Conservation (phyloP, 2,888 invertebrate genomes). For the Leptarthrus brevirostris region DNA sequence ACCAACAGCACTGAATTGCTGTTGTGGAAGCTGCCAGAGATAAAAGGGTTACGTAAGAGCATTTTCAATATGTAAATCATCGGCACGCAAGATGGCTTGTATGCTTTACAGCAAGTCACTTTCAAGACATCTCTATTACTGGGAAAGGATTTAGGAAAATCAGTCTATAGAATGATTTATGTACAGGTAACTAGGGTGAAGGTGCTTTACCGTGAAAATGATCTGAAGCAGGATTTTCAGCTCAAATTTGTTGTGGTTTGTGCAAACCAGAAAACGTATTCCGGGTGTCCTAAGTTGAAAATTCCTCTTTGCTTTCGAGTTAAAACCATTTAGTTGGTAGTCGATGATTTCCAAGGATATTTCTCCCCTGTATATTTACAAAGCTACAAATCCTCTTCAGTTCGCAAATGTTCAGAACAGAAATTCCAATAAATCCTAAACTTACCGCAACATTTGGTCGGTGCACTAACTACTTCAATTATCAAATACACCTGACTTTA, state of each 20-base stretch:
- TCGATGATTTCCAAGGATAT: too few relatives aligned
- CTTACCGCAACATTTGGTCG: too few relatives aligned
- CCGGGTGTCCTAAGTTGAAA: too few relatives aligned
- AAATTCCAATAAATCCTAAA: too few relatives aligned
- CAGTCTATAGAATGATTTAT: conserved; percentile 27
- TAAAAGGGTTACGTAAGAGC: conserved; percentile 8
- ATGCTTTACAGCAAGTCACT: background rate
- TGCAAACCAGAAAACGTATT: too few relatives aligned
- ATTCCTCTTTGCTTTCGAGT: too few relatives aligned
- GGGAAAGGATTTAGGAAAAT: background rate
- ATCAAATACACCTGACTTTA: too few relatives aligned
- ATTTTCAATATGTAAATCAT: conserved; percentile 5
- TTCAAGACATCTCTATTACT: background rate
- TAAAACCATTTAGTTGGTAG: too few relatives aligned
- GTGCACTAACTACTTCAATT: too few relatives aligned
- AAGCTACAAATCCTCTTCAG: too few relatives aligned
- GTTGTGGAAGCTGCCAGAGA: background rate
- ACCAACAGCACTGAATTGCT: background rate
- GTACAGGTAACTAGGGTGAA: background rate
- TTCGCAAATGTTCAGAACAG: too few relatives aligned
- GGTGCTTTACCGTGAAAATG: background rate
- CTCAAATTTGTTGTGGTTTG: background rate
- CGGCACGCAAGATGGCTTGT: background rate
- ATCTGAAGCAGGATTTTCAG: background rate
- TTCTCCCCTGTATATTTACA: too few relatives aligned